Conservation (phyloP, 2,888 invertebrate genomes). For the Noctua fimbriata region DNA sequence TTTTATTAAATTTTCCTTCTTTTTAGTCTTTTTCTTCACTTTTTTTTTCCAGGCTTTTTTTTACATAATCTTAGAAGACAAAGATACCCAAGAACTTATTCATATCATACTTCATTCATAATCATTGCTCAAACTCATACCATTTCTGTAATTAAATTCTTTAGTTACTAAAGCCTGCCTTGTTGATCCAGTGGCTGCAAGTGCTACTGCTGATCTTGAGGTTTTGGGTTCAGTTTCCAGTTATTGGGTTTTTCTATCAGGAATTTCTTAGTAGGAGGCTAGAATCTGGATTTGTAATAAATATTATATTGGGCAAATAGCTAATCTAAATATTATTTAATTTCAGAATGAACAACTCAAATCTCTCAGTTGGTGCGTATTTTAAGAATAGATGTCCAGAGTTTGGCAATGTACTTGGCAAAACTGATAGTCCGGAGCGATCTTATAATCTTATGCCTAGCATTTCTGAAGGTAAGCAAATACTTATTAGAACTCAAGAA, state of each 20-base stretch:
- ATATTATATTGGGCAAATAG: not conserved
- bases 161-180: not conserved
- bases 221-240: not conserved
- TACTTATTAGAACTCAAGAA: not conserved
- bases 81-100: not conserved
- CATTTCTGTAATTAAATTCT: not conserved
- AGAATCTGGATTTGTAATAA: not conserved
- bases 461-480: conserved; percentile 80
- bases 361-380: conserved; percentile 83
- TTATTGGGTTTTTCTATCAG: not conserved
- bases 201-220: not conserved
- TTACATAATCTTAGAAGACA: not conserved
- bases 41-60: not conserved
- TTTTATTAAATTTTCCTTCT: not conserved
- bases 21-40: not conserved
- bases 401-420: conserved; percentile 78
- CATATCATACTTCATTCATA: not conserved
- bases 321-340: not conserved
- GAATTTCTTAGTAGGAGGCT: not conserved
- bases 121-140: not conserved
- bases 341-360: conserved; percentile 78
- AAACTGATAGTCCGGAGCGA: conserved; percentile 82
- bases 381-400: conserved; percentile 84
- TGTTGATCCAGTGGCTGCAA: not conserved
- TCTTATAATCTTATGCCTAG: conserved; percentile 75